A percentile compares a stretch with the other conserved stretches of the same genome.
Evolutionary conservation across 1,140 invertebrate genomes (phyloP).

Genomic region (Drosophila navojoa): DNA sequence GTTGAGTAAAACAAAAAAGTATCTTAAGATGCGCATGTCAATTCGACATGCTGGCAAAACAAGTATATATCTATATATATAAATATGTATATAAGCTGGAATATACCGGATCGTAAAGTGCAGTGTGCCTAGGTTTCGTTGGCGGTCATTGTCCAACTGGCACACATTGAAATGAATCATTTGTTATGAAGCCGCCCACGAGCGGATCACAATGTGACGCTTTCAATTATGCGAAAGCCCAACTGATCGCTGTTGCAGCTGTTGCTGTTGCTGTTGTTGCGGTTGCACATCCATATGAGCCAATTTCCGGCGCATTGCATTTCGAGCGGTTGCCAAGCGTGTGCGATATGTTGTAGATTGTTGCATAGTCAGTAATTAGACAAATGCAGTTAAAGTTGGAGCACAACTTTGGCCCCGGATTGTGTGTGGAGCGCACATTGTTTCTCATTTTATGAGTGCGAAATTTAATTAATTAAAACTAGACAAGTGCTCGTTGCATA

Average conservation of each 20-base stretch:
- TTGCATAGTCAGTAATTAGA: conserved; percentile 45
- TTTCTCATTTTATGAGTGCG: conserved; percentile 70
- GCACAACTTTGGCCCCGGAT: conserved; percentile 32
- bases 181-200: conserved; percentile 43
- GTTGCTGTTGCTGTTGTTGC: conserved; percentile 22
- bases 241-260: background rate
- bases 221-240: conserved; percentile 29
- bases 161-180: conserved; percentile 47
- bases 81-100: too few relatives aligned
- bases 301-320: conserved; percentile 11
- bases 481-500: conserved; percentile 32
- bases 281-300: conserved; percentile 41
- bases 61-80: too few relatives aligned
- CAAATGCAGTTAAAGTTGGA: conserved; percentile 39
- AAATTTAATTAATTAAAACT: conserved; percentile 82
- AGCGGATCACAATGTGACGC: conserved; percentile 32
- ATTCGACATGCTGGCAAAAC: conserved; percentile 11
- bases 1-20: background rate
- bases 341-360: too few relatives aligned
- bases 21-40: conserved; percentile 38
- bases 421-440: conserved; percentile 62
- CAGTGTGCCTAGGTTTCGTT: conserved; percentile 24
- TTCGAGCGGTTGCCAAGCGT: background rate
- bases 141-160: conserved; percentile 46
- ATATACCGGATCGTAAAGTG: conserved; percentile 40